These are phyloP conservation scores for Rhinella marina DNA, from an alignment of 2,797 vertebrate species.

Conservation along the genomic window DNA sequence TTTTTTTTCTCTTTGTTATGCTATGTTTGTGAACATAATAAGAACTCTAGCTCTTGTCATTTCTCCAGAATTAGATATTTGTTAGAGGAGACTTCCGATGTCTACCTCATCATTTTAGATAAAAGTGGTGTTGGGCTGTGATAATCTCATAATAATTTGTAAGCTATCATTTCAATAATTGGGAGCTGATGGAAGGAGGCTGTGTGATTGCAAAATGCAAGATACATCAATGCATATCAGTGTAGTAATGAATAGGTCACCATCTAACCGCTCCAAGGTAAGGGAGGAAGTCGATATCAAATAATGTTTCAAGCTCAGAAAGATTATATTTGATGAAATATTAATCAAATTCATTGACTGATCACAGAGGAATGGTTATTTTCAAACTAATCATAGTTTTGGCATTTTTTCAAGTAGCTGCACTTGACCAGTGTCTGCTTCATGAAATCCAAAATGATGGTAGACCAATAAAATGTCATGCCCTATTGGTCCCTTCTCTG, in stretches of 20 bases:
- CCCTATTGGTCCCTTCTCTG: neutral
- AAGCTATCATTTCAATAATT: constrained; percentile 22
- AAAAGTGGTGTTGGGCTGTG: neutral
- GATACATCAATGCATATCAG: neutral
- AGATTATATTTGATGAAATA: constrained; percentile 7
- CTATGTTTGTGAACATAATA: neutral
- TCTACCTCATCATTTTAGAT: neutral
- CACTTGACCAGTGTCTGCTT: neutral
- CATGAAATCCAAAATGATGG: neutral
- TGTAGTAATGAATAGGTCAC: constrained; percentile 13
- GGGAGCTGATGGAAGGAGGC: neutral
- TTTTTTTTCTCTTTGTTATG: neutral
- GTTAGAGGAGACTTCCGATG: too few species aligned
- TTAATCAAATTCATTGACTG: neutral
- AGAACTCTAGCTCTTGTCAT: neutral
- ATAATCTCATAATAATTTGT: neutral
- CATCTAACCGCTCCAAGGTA: neutral
- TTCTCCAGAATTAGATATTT: neutral
- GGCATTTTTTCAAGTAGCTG: neutral
- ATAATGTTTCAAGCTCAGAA: constrained; percentile 12
- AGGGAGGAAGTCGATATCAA: neutral
- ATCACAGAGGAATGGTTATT: neutral
- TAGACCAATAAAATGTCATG: too few species aligned
- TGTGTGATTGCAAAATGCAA: neutral
- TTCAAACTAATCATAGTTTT: neutral